Base-by-base conservation (phyloP, 1,140 invertebrate genomes). In the Drosophila kohkoa region DNA sequence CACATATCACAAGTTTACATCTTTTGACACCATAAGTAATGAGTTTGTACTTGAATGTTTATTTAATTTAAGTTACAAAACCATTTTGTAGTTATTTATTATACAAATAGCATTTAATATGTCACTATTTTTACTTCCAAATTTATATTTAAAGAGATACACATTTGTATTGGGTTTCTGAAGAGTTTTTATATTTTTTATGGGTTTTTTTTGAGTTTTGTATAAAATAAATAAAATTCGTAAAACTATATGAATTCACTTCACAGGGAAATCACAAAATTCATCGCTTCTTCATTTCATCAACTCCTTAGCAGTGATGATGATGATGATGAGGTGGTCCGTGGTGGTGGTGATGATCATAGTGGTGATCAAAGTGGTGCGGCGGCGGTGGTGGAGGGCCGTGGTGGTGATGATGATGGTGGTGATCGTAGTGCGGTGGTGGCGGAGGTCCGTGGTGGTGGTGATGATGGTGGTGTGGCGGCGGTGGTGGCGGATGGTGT, bases 221-320 rank as follows among this genome's bases (percentile, higher is more conserved):
- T 13, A 11, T 28, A 3, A 49, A 79, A 83, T 73, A 83, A 85
- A 74, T 74, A 74, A 85, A 81, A 77, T 83, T 85, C 74, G 59
- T 69, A 25, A n/a, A 3, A 10, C 43, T 62, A 65, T 30, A 46
- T 35, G 41, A 64, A 54, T 60, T 16, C 60, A 79, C 28, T 16
- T 15, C 64, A 58, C 38, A 38, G 0, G n/a, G 25, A 11, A 16
- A 41, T 60, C 57, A 52, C 7, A 30, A 45, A 28, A 1, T 20
- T 46, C 16, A 51, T 7, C 15, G 11, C 54, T 58, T 2, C 55
- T 13, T 45, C 57, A 46, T 1, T 59, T 46, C 20, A 46, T 25
- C 32, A 38, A 7, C 3, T 25, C 20, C 20, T 45, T 74, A 85
- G 48, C 81, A 85, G 65, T 75, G 75, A 55, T 86, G 82, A 20